A percentile compares a stretch with the other conserved stretches of the same genome.
These are phyloP conservation scores for Zelostemma sp. DNA, from an alignment of 1,140 invertebrate genomes.

Conservation along the genomic window DNA sequence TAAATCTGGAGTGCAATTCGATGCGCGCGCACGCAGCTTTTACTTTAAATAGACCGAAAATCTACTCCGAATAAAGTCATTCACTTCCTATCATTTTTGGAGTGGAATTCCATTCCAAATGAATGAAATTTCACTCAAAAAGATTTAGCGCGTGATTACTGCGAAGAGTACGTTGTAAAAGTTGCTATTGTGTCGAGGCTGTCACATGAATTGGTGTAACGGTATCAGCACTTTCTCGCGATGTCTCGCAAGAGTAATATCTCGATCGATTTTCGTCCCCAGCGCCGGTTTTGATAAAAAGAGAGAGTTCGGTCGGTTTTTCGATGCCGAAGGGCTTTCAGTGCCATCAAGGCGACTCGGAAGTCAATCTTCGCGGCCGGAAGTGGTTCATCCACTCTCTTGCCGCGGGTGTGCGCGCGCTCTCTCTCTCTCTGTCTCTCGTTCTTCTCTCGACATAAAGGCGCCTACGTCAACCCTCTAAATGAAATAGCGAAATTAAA, in stretches of 20 bases:
- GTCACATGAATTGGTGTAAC: not conserved
- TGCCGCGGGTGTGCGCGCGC: conserved; percentile 24
- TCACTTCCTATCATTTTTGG: too few species aligned
- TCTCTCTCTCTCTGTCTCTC: conserved; percentile 11
- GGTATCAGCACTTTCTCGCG: conserved; percentile 23
- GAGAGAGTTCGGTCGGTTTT: conserved; percentile 13
- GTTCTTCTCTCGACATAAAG: conserved; percentile 22
- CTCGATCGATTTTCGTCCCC: conserved; percentile 45
- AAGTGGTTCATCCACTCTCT: conserved; percentile 56
- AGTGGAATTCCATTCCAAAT: too few species aligned
- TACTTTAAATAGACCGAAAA: too few species aligned
- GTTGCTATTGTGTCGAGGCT: not conserved
- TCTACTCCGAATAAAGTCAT: too few species aligned
- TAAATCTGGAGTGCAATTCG: too few species aligned
- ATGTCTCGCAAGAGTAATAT: conserved; percentile 6
- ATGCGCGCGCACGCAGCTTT: too few species aligned
- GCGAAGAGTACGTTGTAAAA: too few species aligned
- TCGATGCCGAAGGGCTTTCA: conserved; percentile 37
- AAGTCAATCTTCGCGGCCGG: conserved; percentile 67
- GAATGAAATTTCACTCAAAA: too few species aligned
- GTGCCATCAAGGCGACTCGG: conserved; percentile 53
- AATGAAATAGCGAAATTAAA: conserved; percentile 69
- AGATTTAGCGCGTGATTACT: too few species aligned
- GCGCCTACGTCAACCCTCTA: conserved; percentile 38
- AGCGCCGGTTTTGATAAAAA: conserved; percentile 3